These are phyloP conservation scores for Enteromius radiatus DNA, from an alignment of 2,797 vertebrate genomes.

Conservation along the genomic window DNA sequence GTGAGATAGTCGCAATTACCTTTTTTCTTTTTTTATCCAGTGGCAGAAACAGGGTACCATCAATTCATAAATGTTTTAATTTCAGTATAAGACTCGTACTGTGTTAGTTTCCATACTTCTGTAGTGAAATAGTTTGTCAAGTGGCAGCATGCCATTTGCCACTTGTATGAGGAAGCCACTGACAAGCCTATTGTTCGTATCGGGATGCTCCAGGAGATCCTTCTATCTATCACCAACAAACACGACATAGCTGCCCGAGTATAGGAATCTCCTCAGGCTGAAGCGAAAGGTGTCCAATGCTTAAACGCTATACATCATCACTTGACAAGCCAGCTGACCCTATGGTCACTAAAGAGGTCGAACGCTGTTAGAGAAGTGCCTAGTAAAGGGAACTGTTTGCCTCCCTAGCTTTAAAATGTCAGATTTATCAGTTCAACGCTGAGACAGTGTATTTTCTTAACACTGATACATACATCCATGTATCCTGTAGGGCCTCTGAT, in stretches of 20 bases:
- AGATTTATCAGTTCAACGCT: constrained; percentile 45
- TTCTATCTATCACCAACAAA: constrained; percentile 43
- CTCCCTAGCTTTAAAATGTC: constrained; percentile 33
- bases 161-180: constrained; percentile 26
- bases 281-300: constrained; percentile 42
- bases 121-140: neutral
- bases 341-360: neutral
- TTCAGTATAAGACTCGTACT: neutral
- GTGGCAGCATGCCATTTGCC: neutral
- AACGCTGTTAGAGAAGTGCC: neutral
- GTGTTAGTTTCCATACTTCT: neutral
- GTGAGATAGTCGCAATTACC: neutral
- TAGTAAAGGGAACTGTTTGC: neutral
- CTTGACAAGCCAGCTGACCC: constrained; percentile 24
- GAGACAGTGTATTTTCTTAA: constrained; percentile 51
- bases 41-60: neutral
- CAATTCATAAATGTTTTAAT: neutral
- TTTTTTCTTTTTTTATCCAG: neutral
- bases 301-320: constrained; percentile 47
- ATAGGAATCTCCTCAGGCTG: constrained; percentile 16
- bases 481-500: constrained; percentile 36
- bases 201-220: constrained; percentile 38
- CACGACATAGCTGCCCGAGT: constrained; percentile 14
- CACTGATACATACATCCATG: constrained; percentile 14
- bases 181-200: constrained; percentile 44